Evolutionary conservation across 2,797 vertebrate genomes (phyloP), one percentile per base, ranked within the genome.

Genomic region (Argentina silus): DNA sequence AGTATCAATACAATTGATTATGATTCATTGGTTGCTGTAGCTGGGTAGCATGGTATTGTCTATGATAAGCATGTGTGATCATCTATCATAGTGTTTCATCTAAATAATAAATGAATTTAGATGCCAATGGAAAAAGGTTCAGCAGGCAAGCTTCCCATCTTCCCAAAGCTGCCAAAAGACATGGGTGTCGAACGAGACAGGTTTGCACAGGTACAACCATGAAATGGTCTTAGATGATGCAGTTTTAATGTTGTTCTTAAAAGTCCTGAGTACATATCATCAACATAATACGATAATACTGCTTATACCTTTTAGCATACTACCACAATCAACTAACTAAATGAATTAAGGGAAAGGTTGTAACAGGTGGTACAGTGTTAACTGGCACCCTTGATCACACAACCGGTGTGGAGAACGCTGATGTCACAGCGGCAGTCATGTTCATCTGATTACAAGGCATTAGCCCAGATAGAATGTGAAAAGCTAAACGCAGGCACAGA

Each of bases 371-470:
- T 15, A 27, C 50, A 47, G 65, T 67, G 65, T 67, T 53, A 67
- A 67, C 64, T 17, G 19, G 21, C 47, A 44, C 61, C 47, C 51
- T 8, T 42, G 62, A 78, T 84, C 80, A 66, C 60, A 19, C 77
- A 73, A 81, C 60, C 65, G 69, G 59, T 61, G 36, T 14, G 23
- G 59, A 12, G 68, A 56, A 44, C 79, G 21, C 27, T 65, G 75
- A 84, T 75, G 81, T 85, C 81, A 77, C 57, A 83, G 77, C 21
- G 5, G 69, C 48, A 69, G 78, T 85, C 73, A 61, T 73, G 77
- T 86, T 84, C 74, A 84, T 86, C 82, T 83, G 76, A 86, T 88
- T 88, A 85, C 53, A 2, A 64, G 42, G 84, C 72, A 81, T 85
- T 85, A 82, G 75, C 77, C 67, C 75, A 76, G 73, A 84, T 81